A percentile compares a stretch with the other conserved stretches of the same genome.
Evolutionary conservation across 2,113 vertebrate genomes (phyloP).

Genomic region (Corythornis cristatus): DNA sequence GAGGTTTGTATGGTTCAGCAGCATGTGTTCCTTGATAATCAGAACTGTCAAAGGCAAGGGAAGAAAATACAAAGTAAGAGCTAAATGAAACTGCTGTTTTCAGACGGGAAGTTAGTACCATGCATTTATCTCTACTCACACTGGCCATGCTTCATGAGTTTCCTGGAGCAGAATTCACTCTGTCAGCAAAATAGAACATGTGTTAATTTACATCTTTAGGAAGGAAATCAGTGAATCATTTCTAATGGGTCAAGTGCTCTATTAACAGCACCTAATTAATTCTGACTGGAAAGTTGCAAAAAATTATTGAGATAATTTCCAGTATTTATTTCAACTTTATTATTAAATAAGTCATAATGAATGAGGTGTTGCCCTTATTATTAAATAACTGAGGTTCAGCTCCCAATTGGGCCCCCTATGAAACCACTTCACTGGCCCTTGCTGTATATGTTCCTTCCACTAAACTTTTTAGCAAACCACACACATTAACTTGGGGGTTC

Average conservation of each 20-base stretch:
- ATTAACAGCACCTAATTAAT: neutral
- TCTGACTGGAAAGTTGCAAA: conserved; percentile 15
- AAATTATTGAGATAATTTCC: neutral
- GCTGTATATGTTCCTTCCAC: neutral
- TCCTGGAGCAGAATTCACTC: conserved; percentile 48
- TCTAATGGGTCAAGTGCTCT: conserved; percentile 17
- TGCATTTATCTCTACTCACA: conserved; percentile 24
- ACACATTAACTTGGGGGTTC: neutral
- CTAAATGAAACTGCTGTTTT: conserved; percentile 25
- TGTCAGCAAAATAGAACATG: conserved; percentile 51
- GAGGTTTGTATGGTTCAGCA: neutral
- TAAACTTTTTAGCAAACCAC: neutral
- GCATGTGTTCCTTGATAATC: neutral
- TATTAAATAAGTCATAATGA: neutral
- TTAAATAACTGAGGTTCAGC: neutral
- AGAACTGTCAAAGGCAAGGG: neutral
- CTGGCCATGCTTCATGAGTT: neutral
- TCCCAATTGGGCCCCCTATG: neutral
- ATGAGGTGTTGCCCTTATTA: neutral
- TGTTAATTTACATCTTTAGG: conserved; percentile 54
- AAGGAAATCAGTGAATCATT: conserved; percentile 51
- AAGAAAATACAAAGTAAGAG: conserved; percentile 42
- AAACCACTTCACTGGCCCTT: neutral
- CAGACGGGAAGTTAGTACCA: conserved; percentile 4
- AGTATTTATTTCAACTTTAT: neutral